Evolutionary conservation across 2,797 vertebrate genomes (phyloP).

Genomic region (Pangasius mekongensis): DNA sequence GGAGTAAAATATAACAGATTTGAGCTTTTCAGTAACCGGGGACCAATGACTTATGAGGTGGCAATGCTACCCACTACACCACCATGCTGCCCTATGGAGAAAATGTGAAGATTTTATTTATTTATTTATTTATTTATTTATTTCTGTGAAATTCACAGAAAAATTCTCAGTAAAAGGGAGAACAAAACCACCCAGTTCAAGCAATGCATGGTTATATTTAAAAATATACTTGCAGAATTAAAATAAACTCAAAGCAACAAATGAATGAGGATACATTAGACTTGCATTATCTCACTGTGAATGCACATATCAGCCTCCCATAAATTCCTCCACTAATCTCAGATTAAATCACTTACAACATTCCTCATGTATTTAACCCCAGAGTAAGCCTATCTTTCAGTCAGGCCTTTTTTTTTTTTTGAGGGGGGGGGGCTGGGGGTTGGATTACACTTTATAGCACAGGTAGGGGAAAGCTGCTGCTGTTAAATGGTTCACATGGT

Average conservation of each 20-base stretch:
- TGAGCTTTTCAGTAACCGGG: neutral
- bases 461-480: slow-evolving; percentile 31
- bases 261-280: neutral
- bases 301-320: slow-evolving; percentile 47
- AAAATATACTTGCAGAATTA: neutral
- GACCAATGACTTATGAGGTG: neutral
- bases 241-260: neutral
- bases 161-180: neutral
- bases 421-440: neutral
- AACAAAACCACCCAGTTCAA: neutral
- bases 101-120: neutral
- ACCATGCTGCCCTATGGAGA: neutral
- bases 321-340: slow-evolving; percentile 69
- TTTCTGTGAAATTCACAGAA: neutral
- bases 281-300: neutral
- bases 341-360: slow-evolving; percentile 79
- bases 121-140: neutral
- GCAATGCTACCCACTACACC: neutral
- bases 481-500: slow-evolving; percentile 58
- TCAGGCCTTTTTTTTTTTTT: slow-evolving; percentile 16
- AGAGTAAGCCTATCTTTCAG: slow-evolving; percentile 65
- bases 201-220: neutral
- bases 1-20: neutral
- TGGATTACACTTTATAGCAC: slow-evolving; percentile 76
- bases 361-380: slow-evolving; percentile 76